These are phyloP conservation scores for Meloe dianella DNA, from an alignment of 2,888 invertebrate genomes.

Conservation along the genomic window DNA sequence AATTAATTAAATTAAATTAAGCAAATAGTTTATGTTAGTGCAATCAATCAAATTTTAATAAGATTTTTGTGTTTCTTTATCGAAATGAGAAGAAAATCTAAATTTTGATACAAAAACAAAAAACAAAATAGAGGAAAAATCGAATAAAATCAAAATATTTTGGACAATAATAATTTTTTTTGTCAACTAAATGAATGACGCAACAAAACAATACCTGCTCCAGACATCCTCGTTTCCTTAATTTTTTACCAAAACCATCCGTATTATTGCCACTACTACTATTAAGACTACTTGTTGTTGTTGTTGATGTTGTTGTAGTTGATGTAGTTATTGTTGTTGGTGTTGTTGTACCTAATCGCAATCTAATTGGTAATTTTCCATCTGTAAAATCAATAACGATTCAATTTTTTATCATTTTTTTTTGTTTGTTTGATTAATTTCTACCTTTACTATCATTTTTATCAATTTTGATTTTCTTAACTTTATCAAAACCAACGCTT, in stretches of 20 bases:
- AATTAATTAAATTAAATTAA: no score
- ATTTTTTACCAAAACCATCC: conserved; percentile 53
- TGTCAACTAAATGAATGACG: conserved; percentile 24
- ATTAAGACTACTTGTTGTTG: no score
- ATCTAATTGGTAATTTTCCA: conserved; percentile 56
- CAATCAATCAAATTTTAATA: no score
- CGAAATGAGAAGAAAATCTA: conserved; percentile 10
- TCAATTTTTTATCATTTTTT: neutral
- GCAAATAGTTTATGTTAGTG: conserved; percentile 28
- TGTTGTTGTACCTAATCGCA: conserved; percentile 53
- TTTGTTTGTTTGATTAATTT: neutral
- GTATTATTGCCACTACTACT: conserved; percentile 33
- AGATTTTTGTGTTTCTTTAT: no score
- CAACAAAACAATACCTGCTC: conserved; percentile 60
- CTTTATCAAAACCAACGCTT: conserved; percentile 62
- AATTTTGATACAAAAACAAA: no score
- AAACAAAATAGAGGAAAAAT: conserved; percentile 18
- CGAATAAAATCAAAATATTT: conserved; percentile 26
- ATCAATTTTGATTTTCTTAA: conserved; percentile 49
- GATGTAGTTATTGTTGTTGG: neutral
- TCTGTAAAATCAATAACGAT: conserved; percentile 45
- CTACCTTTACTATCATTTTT: conserved; percentile 44
- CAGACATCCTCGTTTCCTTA: conserved; percentile 56
- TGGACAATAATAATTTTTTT: conserved; percentile 13
- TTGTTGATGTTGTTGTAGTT: no score